These are phyloP conservation scores for Melitaea athalia DNA, from an alignment of 2,888 invertebrate genomes.

Conservation along the genomic window DNA sequence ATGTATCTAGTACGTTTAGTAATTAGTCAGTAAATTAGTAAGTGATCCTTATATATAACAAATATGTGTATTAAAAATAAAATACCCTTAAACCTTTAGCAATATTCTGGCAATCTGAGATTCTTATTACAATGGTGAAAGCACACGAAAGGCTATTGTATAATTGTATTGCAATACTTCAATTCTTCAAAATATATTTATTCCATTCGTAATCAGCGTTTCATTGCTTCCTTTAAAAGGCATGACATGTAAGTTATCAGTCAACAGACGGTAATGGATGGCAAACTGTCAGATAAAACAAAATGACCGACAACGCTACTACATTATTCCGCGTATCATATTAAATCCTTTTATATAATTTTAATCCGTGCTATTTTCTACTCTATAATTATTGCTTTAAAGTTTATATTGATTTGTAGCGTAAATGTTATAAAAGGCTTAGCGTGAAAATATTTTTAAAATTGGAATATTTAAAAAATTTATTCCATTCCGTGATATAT, in stretches of 20 bases:
- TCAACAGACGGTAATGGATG: slow-evolving; percentile 34
- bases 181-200: slow-evolving; percentile 18
- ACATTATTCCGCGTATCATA: slow-evolving; percentile 29
- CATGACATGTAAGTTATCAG: slow-evolving; percentile 35
- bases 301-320: slow-evolving; percentile 34
- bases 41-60: no score
- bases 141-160: slow-evolving; percentile 19
- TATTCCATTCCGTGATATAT: slow-evolving; percentile 2
- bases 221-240: slow-evolving; percentile 33
- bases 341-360: slow-evolving; percentile 16
- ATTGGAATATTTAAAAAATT: slow-evolving; percentile 21
- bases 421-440: slow-evolving; percentile 2
- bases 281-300: slow-evolving; percentile 32
- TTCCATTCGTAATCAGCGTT: slow-evolving; percentile 23
- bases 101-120: no score
- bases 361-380: neutral
- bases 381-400: neutral
- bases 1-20: no score
- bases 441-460: slow-evolving; percentile 27
- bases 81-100: no score
- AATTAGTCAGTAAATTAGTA: no score
- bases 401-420: neutral
- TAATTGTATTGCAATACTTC: slow-evolving; percentile 12
- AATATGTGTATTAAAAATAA: no score
- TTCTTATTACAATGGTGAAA: neutral